Evolutionary conservation across 1,140 invertebrate genomes (phyloP), one percentile per base, ranked within the genome.

Genomic region (Cyphomyrmex costatus): DNA sequence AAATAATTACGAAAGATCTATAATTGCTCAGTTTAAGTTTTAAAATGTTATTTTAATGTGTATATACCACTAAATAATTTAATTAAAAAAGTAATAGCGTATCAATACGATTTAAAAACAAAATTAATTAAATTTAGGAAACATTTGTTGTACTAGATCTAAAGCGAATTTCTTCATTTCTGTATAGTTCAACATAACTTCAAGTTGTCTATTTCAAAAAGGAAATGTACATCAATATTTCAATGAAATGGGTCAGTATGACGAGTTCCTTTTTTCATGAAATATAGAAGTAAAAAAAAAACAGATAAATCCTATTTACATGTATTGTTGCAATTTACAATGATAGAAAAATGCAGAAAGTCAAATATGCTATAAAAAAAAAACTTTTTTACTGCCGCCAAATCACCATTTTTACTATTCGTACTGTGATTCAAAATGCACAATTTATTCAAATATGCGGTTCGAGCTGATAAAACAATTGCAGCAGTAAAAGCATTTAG

Each of bases 381-480:
- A 2, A 65, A 30, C 0, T 65, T 65, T 61, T 63, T 4, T 30
- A 46, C 16, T 27, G 33, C 8, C 7, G 21, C 10, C 10, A 79
- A 79, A 79, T 46, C 53, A 65, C 36, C 42, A 24, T 78, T 42
- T 42, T 16, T 21, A 42, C 60, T 79, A 51, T 65, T 79, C 19
- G 42, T 19, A 12, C 42, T 51, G 27, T 6, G 30, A 33, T 33
- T 66, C 60, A 79, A 79, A 79, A 79, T 79, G 42, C 60, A 51
- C 42, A 36, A 24, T 79, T 49, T 79, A 79, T 79, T 66, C 60
- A 79, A 66, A 79, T 79, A 79, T 79, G 60, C 60, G 14, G 24
- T 16, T 66, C 27, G 14, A 51, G 14, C 46, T 42, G 42, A 79
- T 66, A 66, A 66, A 79, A 79, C 76, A 68, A 58, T 42, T 8